Evolutionary conservation across 2,113 vertebrate species (phyloP), one percentile per base, ranked within the genome.

Genomic region (Hydrochoerus hydrochaeris): DNA sequence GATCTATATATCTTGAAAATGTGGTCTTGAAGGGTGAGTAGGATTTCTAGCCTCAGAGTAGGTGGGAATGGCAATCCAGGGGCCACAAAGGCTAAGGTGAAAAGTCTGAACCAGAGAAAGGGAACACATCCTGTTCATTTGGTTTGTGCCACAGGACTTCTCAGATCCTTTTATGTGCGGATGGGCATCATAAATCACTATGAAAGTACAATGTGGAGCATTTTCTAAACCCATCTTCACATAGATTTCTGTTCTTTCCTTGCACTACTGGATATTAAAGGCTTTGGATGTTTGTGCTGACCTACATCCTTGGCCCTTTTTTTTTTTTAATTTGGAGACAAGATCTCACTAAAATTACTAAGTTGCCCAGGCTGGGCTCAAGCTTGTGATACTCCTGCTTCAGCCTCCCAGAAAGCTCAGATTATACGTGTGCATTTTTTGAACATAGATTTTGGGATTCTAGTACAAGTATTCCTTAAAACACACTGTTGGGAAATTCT

Each of bases 1-100:
- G 62, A 87, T 78, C 60, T 71, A 28, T 65, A 2, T 69, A 71
- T 95, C 96, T 95, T 91, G 32, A 52, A 82, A 92, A 62, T 24
- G 60, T 7, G 20, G 60, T 54, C 30, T 62, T 63, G 26, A 44
- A 85, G 28, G 24, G 26, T 41, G 13, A 87, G 46, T 24, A 73
- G 85, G 38, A 24, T 22, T 69, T 93, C 73, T 81, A 30, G 54
- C 38, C 60, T 93, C 67, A 93, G 41, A 30, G 41, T 54, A 60
- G n/a, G 30, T 10, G 30, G 44, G 63, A 84, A 93, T 57, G 69
- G 7, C 12, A 78, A 71, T 87, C 63, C 26, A 90, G 8, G 8
- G 9, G 10, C 14, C 17, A 14, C 32, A 35, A 58, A 20, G 19
- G 22, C 75, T 91, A 65, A n/a, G 30, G 20, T 32, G 20, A 83